These are phyloP conservation scores for Chrysina gloriosa DNA, from an alignment of 2,888 invertebrate species.

Conservation along the genomic window DNA sequence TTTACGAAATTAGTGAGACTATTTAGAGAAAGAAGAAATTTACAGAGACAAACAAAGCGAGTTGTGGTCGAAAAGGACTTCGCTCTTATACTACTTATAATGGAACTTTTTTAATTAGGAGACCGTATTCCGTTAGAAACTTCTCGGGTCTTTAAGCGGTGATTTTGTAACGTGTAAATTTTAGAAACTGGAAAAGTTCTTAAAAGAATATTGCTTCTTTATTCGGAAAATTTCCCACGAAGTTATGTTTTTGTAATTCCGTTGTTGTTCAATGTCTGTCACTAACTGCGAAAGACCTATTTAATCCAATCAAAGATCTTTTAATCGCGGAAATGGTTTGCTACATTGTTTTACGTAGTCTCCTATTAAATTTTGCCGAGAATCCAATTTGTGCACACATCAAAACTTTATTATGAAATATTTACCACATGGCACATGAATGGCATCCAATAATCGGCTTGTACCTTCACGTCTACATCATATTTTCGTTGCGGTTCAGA, in stretches of 20 bases:
- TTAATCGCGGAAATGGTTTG: too few relatives aligned
- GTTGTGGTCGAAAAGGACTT: slow-evolving; percentile 17
- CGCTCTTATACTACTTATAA: not conserved
- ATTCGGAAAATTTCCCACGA: too few relatives aligned
- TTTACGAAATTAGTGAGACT: slow-evolving; percentile 39
- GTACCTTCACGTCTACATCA: not conserved
- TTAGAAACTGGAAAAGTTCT: not conserved
- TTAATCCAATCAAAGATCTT: too few relatives aligned
- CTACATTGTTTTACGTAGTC: not conserved
- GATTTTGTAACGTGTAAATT: not conserved
- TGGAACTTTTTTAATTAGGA: slow-evolving; percentile 30
- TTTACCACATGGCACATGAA: not conserved
- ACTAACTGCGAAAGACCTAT: too few relatives aligned
- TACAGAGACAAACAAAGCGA: slow-evolving; percentile 12
- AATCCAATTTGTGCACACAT: not conserved
- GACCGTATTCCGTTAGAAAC: slow-evolving; percentile 2
- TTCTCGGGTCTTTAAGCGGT: not conserved
- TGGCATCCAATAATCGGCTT: slow-evolving; percentile 2
- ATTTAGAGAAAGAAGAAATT: slow-evolving; percentile 40
- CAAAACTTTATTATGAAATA: slow-evolving; percentile 1
- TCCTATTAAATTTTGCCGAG: not conserved
- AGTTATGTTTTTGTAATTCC: too few relatives aligned
- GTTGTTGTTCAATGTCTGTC: too few relatives aligned
- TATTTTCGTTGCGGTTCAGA: not conserved
- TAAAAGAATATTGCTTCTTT: not conserved